Percentiles rank a stretch among this genome's conserved stretches.
Evolutionary conservation across 2,888 invertebrate genomes (phyloP).

Genomic region (Linnaemya tessellans): DNA sequence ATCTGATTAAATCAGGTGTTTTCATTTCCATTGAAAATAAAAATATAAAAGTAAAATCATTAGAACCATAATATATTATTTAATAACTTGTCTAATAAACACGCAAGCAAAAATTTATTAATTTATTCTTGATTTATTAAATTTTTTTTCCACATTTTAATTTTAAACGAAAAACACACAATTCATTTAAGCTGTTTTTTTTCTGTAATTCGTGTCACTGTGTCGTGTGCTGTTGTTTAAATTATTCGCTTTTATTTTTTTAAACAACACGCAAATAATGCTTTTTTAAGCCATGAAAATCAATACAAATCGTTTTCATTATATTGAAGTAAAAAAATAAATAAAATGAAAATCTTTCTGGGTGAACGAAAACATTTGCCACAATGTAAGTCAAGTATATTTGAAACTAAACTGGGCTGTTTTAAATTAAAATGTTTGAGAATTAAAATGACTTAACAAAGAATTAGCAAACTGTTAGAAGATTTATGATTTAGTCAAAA

Average conservation of each 20-base stretch:
- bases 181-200: conserved; percentile 38
- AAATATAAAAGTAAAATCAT: conserved; percentile 19
- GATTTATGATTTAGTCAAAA: conserved; percentile 16
- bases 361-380: conserved; percentile 33
- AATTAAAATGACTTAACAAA: not conserved
- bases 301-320: conserved; percentile 43
- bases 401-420: not conserved
- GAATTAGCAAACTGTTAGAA: conserved; percentile 5
- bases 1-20: conserved; percentile 41
- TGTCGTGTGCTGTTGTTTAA: conserved; percentile 69
- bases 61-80: conserved; percentile 40
- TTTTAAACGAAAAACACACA: conserved; percentile 24
- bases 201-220: conserved; percentile 70
- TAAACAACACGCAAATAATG: conserved; percentile 64
- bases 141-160: conserved; percentile 12
- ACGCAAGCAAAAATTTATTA: conserved; percentile 53
- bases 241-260: not conserved
- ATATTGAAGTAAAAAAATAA: conserved; percentile 19
- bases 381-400: conserved; percentile 18
- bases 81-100: conserved; percentile 56
- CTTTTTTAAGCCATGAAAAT: conserved; percentile 46
- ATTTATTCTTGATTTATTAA: conserved; percentile 32
- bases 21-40: conserved; percentile 15
- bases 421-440: conserved; percentile 1
- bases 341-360: conserved; percentile 18